Conservation (phyloP, 2,113 vertebrate species). For the Mirza zaza region DNA sequence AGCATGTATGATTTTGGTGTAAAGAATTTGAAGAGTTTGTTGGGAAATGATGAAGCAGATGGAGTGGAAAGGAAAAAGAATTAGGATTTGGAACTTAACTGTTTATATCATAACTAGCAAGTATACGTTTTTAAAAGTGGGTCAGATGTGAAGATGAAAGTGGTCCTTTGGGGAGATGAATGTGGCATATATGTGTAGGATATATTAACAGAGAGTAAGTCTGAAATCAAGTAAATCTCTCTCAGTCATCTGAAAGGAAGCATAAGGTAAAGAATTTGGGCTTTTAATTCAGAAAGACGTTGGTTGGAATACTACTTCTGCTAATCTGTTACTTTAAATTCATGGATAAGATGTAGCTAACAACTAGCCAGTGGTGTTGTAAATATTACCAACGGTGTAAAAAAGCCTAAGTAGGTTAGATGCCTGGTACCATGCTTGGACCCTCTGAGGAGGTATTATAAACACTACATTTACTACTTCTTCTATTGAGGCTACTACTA, state of each 20-base stretch:
- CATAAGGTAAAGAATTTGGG: background rate
- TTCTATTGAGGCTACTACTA: background rate
- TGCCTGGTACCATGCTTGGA: background rate
- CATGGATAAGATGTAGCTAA: background rate
- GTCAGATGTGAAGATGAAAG: conserved; percentile 10
- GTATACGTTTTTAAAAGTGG: background rate
- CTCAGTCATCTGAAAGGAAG: background rate
- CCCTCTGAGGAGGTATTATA: background rate
- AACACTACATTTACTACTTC: background rate
- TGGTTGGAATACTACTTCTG: background rate
- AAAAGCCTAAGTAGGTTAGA: background rate
- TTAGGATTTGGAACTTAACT: background rate
- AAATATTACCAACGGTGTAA: background rate
- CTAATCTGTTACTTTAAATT: background rate
- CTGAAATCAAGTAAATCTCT: background rate
- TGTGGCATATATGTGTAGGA: background rate
- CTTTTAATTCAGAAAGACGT: conserved; percentile 18
- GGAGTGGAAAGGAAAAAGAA: background rate
- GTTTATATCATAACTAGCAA: background rate
- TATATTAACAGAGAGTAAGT: background rate
- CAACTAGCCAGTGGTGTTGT: background rate
- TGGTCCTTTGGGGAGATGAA: background rate
- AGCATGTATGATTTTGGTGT: background rate
- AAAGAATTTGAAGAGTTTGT: background rate
- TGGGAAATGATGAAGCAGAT: background rate